Conservation (phyloP, 2,113 vertebrate species). For the Craseonycteris thonglongyai region DNA sequence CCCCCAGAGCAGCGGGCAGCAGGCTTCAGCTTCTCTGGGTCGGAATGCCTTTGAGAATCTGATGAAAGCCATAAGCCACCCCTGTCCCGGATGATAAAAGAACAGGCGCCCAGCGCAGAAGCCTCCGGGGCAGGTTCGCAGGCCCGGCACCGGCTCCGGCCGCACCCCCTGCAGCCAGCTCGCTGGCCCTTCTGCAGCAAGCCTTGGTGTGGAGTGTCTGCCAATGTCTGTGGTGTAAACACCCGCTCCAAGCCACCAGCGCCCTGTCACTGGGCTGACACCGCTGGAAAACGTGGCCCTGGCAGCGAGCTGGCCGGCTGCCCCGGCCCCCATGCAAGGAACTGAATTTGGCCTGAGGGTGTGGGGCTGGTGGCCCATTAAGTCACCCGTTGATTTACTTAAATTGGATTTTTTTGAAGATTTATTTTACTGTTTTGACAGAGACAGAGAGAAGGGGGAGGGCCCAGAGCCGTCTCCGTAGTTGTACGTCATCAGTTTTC, state of each 20-base stretch:
- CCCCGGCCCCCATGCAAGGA: accelerated
- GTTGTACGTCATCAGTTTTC: too few relatives aligned
- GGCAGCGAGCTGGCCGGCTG: accelerated
- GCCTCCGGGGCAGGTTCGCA: neutral
- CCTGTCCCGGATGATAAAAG: neutral
- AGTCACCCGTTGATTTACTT: neutral
- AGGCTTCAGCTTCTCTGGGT: neutral
- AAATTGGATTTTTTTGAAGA: neutral
- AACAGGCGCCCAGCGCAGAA: accelerated
- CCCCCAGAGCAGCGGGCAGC: neutral
- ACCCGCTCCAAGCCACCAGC: neutral
- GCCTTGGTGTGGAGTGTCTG: accelerated
- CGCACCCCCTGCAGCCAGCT: accelerated
- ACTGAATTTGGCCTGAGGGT: too few relatives aligned
- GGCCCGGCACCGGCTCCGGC: accelerated
- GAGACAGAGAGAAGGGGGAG: too few relatives aligned
- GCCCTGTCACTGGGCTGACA: accelerated
- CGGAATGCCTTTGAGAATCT: neutral
- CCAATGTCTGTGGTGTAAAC: accelerated
- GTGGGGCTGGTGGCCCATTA: neutral
- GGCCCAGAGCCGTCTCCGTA: too few relatives aligned
- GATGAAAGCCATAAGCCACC: neutral
- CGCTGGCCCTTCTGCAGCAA: accelerated
- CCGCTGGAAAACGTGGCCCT: accelerated
- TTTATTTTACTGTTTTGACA: too few relatives aligned